Conservation (phyloP, 2,113 vertebrate species). For the Thalassarche chlororhynchos region DNA sequence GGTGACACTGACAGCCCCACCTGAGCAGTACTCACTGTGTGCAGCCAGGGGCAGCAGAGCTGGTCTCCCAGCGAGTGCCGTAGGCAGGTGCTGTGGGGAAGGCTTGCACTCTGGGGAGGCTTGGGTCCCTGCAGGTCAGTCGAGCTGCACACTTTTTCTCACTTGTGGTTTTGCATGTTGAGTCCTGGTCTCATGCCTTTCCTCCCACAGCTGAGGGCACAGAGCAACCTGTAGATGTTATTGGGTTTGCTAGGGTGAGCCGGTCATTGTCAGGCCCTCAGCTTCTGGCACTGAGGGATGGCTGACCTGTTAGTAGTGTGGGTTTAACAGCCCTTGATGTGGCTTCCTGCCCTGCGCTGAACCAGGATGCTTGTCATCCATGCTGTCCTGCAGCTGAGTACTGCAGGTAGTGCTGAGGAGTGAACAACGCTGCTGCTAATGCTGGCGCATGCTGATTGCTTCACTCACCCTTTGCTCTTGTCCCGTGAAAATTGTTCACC, state of each 20-base stretch:
- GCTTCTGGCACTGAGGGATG: background rate
- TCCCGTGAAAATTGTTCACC: too few relatives aligned
- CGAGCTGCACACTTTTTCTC: background rate
- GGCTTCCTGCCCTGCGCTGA: background rate
- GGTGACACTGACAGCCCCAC: background rate
- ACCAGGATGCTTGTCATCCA: background rate
- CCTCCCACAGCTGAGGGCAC: background rate
- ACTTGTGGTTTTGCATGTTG: background rate
- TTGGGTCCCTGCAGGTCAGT: background rate
- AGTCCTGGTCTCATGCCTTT: background rate
- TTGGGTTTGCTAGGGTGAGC: background rate
- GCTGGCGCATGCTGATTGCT: background rate
- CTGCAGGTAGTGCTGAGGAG: background rate
- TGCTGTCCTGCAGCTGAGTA: background rate
- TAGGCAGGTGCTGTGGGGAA: background rate
- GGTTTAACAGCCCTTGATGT: background rate
- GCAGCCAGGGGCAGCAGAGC: background rate
- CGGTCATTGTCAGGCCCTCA: background rate
- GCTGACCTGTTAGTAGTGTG: background rate
- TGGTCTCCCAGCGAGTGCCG: rapidly evolving
- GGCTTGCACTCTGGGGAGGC: background rate
- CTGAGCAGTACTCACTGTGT: rapidly evolving
- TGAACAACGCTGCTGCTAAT: background rate
- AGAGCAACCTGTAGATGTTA: background rate
- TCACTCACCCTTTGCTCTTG: background rate